A percentile compares a stretch with the other conserved stretches of the same genome.
phyloP scores from a whole-genome alignment of 1,140 invertebrate genomes.

The Drosophila pseudoobscura region DNA sequence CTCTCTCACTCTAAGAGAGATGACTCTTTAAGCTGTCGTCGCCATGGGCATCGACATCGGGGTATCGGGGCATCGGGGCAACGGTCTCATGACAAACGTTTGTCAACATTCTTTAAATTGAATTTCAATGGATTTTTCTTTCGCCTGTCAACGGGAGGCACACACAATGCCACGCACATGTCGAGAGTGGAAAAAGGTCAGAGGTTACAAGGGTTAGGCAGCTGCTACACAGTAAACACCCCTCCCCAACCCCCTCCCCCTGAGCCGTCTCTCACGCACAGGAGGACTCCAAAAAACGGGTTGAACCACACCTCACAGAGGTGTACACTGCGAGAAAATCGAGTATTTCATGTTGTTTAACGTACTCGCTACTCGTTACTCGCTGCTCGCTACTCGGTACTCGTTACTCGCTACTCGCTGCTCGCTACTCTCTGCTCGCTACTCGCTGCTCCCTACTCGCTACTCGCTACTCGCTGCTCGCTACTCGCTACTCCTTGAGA shows the following conservation, averaged over 20 bases:
- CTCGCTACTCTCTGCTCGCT: too few relatives aligned
- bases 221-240: slow-evolving; percentile 3
- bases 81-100: slow-evolving; percentile 56
- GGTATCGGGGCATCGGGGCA: slow-evolving; percentile 3
- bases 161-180: slow-evolving; percentile 40
- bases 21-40: slow-evolving; percentile 40
- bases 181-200: slow-evolving; percentile 40
- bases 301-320: neutral
- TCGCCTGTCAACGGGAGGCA: slow-evolving; percentile 49
- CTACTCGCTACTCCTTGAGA: too few relatives aligned
- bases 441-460: too few relatives aligned
- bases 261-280: slow-evolving; percentile 47
- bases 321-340: too few relatives aligned
- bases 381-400: too few relatives aligned
- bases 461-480: too few relatives aligned
- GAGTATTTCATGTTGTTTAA: too few relatives aligned
- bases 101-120: slow-evolving; percentile 64
- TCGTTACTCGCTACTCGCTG: too few relatives aligned
- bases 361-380: too few relatives aligned
- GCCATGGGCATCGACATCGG: slow-evolving; percentile 12
- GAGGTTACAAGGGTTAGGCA: slow-evolving; percentile 60
- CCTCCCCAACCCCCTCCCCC: neutral
- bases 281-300: neutral
- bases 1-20: neutral
- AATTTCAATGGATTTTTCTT: slow-evolving; percentile 65